phyloP scores from a whole-genome alignment of 2,888 invertebrate species.

The Hypercompe scribonia region DNA sequence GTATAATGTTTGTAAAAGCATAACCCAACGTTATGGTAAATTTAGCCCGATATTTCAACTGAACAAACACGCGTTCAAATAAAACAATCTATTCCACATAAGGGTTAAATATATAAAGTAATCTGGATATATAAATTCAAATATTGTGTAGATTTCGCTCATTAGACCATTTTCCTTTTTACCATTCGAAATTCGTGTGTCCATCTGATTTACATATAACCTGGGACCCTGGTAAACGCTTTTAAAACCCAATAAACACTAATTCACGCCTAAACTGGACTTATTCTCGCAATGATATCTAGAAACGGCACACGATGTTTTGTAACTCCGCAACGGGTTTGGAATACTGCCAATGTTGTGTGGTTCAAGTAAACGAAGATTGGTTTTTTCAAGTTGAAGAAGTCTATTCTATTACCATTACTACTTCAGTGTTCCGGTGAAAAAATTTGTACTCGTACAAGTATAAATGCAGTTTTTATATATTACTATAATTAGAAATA shows the following conservation, averaged over 20 bases:
- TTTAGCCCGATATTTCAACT: slow-evolving; percentile 13
- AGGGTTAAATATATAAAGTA: slow-evolving; percentile 11
- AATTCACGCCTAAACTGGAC: slow-evolving; percentile 64
- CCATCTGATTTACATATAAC: slow-evolving; percentile 42
- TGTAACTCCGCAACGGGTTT: slow-evolving; percentile 61
- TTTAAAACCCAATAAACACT: slow-evolving; percentile 62
- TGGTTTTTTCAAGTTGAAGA: slow-evolving; percentile 43
- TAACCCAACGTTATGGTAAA: neutral
- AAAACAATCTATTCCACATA: slow-evolving; percentile 15
- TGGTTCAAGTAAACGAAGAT: slow-evolving; percentile 55
- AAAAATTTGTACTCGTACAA: too few relatives aligned
- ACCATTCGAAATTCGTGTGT: slow-evolving; percentile 18
- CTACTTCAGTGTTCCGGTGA: too few relatives aligned
- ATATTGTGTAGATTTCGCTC: slow-evolving; percentile 18
- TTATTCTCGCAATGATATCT: slow-evolving; percentile 69
- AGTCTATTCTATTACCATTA: neutral
- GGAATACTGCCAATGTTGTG: slow-evolving; percentile 60
- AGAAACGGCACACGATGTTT: slow-evolving; percentile 64
- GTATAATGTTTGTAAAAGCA: neutral
- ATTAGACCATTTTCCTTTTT: slow-evolving; percentile 23
- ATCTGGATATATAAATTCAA: slow-evolving; percentile 12
- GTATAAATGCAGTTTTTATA: too few relatives aligned
- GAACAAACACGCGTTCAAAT: slow-evolving; percentile 5
- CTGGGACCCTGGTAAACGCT: slow-evolving; percentile 40
- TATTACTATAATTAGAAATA: too few relatives aligned